These are phyloP conservation scores for Cephus pulcher DNA, from an alignment of 2,888 invertebrate genomes.

Conservation along the genomic window DNA sequence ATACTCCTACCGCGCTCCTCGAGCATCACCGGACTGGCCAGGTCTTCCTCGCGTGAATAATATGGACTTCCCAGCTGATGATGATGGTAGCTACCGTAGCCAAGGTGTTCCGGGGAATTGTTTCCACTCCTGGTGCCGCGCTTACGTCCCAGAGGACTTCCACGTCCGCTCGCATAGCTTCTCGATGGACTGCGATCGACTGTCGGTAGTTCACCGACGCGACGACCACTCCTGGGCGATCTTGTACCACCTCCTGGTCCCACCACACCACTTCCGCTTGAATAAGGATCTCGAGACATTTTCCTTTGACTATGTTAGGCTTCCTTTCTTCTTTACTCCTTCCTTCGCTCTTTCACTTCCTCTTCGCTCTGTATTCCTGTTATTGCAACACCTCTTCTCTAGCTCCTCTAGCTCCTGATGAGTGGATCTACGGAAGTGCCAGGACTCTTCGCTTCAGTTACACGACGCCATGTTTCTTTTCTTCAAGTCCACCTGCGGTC, in stretches of 20 bases:
- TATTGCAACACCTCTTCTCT: neutral
- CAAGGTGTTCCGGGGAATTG: constrained; percentile 72
- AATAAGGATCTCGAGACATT: constrained; percentile 75
- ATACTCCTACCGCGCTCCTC: constrained; percentile 77
- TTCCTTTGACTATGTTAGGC: constrained; percentile 31
- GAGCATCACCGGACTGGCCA: constrained; percentile 87
- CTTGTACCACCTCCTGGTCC: constrained; percentile 74
- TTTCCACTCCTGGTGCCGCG: constrained; percentile 71
- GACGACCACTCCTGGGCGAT: constrained; percentile 72
- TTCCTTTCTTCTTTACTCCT: neutral
- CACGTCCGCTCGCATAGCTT: constrained; percentile 77
- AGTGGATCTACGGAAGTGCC: neutral
- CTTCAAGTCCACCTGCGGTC: neutral
- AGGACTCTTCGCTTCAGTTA: neutral
- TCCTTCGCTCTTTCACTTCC: neutral
- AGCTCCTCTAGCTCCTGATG: neutral
- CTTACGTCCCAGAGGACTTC: constrained; percentile 70
- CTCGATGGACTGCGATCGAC: constrained; percentile 91
- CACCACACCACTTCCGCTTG: constrained; percentile 70
- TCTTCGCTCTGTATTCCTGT: neutral
- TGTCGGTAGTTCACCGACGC: constrained; percentile 80
- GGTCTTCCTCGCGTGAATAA: constrained; percentile 77
- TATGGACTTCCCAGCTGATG: constrained; percentile 68
- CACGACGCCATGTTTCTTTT: neutral
- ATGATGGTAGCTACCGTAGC: constrained; percentile 61